Conservation (phyloP, 2,797 vertebrate species). For the Esox masquinongy region DNA sequence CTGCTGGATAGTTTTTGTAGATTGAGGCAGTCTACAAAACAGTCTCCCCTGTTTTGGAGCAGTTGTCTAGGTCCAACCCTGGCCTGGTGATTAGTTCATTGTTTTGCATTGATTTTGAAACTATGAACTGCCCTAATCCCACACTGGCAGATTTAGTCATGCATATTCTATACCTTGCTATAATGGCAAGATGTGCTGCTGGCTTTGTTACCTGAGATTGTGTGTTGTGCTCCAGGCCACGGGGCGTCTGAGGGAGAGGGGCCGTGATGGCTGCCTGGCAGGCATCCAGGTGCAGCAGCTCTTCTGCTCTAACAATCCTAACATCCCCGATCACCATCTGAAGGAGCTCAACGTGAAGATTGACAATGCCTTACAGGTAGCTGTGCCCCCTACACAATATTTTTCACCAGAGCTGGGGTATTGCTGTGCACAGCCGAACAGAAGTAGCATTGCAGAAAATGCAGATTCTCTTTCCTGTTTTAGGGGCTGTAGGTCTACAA, state of each 20-base stretch:
- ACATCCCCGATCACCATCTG: constrained; percentile 95
- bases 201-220: constrained; percentile 34
- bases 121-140: neutral
- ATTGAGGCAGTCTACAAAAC: constrained; percentile 13
- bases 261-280: constrained; percentile 89
- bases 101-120: neutral
- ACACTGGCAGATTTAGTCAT: neutral
- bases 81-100: neutral
- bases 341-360: constrained; percentile 96
- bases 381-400: neutral
- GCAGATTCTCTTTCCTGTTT: too few relatives aligned
- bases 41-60: constrained; percentile 2
- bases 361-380: constrained; percentile 93
- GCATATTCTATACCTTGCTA: neutral
- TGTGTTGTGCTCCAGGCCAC: constrained; percentile 79
- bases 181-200: constrained; percentile 12
- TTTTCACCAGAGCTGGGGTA: too few relatives aligned
- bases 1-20: constrained; percentile 28
- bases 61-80: neutral
- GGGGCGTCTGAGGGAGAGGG: constrained; percentile 88
- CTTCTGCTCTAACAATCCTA: constrained; percentile 94
- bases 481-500: too few relatives aligned
- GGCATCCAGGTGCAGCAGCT: constrained; percentile 98
- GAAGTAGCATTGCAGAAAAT: neutral
- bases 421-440: neutral